Conservation (phyloP, 2,888 invertebrate species). For the Yponomeuta plumbellus region DNA sequence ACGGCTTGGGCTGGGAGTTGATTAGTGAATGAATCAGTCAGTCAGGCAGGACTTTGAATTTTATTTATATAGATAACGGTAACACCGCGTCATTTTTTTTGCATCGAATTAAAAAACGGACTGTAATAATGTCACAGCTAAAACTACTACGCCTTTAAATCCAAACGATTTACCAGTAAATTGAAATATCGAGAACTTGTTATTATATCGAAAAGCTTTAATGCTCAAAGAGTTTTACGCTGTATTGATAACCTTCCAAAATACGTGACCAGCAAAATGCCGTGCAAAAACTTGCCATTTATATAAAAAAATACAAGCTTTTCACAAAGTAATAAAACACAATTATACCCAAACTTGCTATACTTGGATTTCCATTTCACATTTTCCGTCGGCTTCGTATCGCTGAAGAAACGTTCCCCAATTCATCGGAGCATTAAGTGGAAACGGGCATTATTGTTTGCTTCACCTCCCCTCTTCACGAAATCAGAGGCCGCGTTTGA, state of each 20-base stretch:
- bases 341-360: slow-evolving; percentile 4
- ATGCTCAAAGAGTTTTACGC: neutral
- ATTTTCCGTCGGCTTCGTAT: slow-evolving; percentile 42
- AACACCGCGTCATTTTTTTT: too few species aligned
- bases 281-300: neutral
- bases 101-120: too few species aligned
- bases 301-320: neutral
- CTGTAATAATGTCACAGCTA: neutral
- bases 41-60: too few species aligned
- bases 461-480: slow-evolving; percentile 44
- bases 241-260: neutral
- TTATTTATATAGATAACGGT: too few species aligned
- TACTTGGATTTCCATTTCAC: slow-evolving; percentile 42
- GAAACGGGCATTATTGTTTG: slow-evolving; percentile 56
- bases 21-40: too few species aligned
- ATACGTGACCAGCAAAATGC: neutral
- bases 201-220: neutral
- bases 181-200: neutral
- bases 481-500: slow-evolving; percentile 35
- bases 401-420: slow-evolving; percentile 33
- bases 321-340: slow-evolving; percentile 5
- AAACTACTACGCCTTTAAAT: neutral
- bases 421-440: slow-evolving; percentile 56
- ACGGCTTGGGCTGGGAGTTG: too few species aligned
- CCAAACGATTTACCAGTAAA: neutral